A percentile compares a stretch with the other conserved stretches of the same genome.
phyloP scores from a whole-genome alignment of 2,113 vertebrate genomes.

The Nothobranchius kuhntae region DNA sequence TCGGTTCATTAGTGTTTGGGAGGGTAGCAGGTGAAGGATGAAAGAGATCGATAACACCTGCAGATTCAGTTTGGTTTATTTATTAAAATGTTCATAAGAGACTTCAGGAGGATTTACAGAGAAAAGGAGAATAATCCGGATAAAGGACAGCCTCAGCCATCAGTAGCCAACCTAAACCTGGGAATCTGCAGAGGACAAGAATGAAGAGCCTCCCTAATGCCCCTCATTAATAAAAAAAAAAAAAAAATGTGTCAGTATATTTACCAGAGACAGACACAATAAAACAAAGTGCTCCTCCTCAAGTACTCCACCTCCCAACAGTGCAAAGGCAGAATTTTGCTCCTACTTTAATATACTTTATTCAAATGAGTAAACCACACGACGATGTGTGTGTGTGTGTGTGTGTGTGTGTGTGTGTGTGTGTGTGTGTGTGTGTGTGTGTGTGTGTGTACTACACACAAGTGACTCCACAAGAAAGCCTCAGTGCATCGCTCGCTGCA shows the following conservation, averaged over 20 bases:
- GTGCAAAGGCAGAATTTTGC: constrained; percentile 23
- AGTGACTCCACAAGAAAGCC: constrained; percentile 6
- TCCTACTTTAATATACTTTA: constrained; percentile 3
- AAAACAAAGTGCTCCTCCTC: constrained; percentile 62
- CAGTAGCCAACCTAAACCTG: constrained; percentile 1
- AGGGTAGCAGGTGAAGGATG: constrained; percentile 29
- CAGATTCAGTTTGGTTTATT: constrained; percentile 19
- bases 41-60: constrained; percentile 31
- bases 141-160: background rate
- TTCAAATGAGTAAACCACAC: background rate
- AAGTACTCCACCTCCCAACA: constrained; percentile 47
- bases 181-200: constrained; percentile 16
- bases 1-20: constrained; percentile 38
- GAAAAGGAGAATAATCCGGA: background rate
- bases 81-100: constrained; percentile 16
- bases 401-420: too few species aligned
- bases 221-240: constrained; percentile 60
- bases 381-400: too few species aligned
- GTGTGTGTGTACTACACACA: background rate
- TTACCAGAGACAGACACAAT: constrained; percentile 49
- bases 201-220: constrained; percentile 35
- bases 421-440: too few species aligned
- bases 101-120: background rate
- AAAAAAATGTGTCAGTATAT: constrained; percentile 55
- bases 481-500: constrained; percentile 10